Percentiles rank a stretch among this genome's conserved stretches.
Conservation (phyloP, 1,140 invertebrate species). For the Hyphantria cunea region DNA sequence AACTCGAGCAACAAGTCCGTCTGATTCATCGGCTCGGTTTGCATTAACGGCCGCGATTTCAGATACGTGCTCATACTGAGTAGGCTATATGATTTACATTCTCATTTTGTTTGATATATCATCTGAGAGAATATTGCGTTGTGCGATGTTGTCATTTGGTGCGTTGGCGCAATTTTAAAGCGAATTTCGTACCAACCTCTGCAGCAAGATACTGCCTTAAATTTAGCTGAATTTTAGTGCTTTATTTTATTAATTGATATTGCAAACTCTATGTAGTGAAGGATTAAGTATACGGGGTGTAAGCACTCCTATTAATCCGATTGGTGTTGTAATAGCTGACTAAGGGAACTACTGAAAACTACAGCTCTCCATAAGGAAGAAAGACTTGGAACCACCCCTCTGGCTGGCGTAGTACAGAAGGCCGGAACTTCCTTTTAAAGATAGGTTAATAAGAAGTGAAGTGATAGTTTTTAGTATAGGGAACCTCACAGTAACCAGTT, state of each 20-base stretch:
- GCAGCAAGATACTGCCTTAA: neutral
- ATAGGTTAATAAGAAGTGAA: too few species aligned
- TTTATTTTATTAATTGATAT: too few species aligned
- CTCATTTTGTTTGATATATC: conserved; percentile 21
- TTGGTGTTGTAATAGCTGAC: too few species aligned
- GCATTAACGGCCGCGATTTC: conserved; percentile 24
- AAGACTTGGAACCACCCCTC: too few species aligned
- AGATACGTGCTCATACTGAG: conserved; percentile 25
- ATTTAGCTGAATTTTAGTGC: neutral
- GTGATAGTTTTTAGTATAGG: too few species aligned
- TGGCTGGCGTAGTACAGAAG: too few species aligned
- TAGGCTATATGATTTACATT: conserved; percentile 26
- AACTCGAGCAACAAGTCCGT: conserved; percentile 31
- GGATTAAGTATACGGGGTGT: too few species aligned
- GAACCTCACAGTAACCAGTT: neutral
- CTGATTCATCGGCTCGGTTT: conserved; percentile 30
- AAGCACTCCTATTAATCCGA: too few species aligned
- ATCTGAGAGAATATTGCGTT: conserved; percentile 23
- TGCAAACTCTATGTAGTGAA: too few species aligned
- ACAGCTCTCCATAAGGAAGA: too few species aligned
- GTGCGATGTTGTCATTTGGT: conserved; percentile 11
- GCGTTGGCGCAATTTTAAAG: conserved; percentile 18
- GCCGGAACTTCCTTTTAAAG: too few species aligned
- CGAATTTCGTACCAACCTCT: conserved; percentile 4
- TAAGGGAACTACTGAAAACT: too few species aligned